These are phyloP conservation scores for Cottoperca gobio DNA, from an alignment of 2,797 vertebrate genomes.

Conservation along the genomic window DNA sequence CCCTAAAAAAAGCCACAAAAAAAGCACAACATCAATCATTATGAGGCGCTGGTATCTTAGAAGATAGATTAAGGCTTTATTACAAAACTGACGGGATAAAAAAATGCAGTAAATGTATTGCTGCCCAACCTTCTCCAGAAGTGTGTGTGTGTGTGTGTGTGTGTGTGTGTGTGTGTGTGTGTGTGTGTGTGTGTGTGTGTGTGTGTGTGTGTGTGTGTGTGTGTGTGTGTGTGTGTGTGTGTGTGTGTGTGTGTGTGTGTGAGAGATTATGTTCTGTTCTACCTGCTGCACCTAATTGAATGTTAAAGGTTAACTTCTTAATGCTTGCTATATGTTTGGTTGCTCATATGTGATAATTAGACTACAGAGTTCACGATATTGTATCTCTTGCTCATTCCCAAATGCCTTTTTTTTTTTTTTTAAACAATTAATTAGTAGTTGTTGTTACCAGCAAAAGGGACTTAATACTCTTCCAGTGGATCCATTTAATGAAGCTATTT, in stretches of 20 bases:
- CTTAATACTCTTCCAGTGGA: neutral
- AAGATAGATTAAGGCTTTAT: slow-evolving; percentile 54
- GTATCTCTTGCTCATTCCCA: neutral
- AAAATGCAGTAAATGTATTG: slow-evolving; percentile 25
- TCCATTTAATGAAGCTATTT: neutral
- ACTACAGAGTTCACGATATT: slow-evolving; percentile 14
- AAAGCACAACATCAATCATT: slow-evolving; percentile 35
- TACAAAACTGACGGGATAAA: slow-evolving; percentile 35
- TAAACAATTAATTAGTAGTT: neutral
- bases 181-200: no score
- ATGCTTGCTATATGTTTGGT: slow-evolving; percentile 9
- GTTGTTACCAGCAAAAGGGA: neutral
- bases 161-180: no score
- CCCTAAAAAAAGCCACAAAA: neutral
- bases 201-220: no score
- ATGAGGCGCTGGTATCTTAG: slow-evolving; percentile 15
- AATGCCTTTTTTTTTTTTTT: neutral
- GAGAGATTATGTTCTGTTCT: no score
- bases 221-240: no score
- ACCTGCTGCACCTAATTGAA: slow-evolving; percentile 5
- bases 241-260: no score
- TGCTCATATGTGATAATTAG: slow-evolving; percentile 28
- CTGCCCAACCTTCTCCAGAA: slow-evolving; percentile 20
- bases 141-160: neutral
- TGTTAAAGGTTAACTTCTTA: slow-evolving; percentile 2